A percentile compares a stretch with the other conserved stretches of the same genome.
These are phyloP conservation scores for Graptemys geographica DNA, from an alignment of 2,797 vertebrate species.

Conservation along the genomic window DNA sequence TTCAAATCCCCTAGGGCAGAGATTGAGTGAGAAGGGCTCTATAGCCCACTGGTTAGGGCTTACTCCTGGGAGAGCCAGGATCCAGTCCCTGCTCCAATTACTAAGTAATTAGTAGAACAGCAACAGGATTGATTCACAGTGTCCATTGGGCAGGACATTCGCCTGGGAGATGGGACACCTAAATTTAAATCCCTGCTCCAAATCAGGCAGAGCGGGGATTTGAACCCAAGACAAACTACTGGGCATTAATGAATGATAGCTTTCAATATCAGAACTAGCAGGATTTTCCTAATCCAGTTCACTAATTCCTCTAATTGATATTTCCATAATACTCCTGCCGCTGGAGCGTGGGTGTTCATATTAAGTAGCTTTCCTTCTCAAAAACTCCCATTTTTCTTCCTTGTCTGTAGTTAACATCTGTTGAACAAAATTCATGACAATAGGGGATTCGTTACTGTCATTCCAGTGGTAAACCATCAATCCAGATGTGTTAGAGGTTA, in stretches of 20 bases:
- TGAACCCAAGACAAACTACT: too few species aligned
- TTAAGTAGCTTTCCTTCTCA: conserved; percentile 34
- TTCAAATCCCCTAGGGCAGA: too few species aligned
- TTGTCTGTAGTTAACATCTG: conserved; percentile 66
- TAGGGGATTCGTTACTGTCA: conserved; percentile 2
- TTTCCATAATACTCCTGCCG: conserved; percentile 35
- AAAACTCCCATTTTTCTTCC: conserved; percentile 60
- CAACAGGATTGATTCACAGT: too few species aligned
- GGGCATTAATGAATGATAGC: fast-evolving
- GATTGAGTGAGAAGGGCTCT: too few species aligned
- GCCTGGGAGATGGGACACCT: too few species aligned
- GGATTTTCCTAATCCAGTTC: neutral
- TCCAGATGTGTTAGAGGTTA: neutral
- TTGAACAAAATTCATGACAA: conserved; percentile 56
- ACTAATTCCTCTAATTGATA: conserved; percentile 15
- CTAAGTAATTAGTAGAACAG: too few species aligned
- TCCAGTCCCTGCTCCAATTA: too few species aligned
- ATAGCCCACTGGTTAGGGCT: too few species aligned
- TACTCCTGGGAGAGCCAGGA: too few species aligned
- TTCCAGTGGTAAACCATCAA: neutral
- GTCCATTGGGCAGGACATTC: too few species aligned
- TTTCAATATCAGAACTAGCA: neutral
- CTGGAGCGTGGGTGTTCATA: neutral
- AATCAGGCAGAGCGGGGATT: too few species aligned
- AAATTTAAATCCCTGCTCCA: too few species aligned